Base-by-base conservation (phyloP, 2,888 invertebrate species). In the Nomada goodeniana region DNA sequence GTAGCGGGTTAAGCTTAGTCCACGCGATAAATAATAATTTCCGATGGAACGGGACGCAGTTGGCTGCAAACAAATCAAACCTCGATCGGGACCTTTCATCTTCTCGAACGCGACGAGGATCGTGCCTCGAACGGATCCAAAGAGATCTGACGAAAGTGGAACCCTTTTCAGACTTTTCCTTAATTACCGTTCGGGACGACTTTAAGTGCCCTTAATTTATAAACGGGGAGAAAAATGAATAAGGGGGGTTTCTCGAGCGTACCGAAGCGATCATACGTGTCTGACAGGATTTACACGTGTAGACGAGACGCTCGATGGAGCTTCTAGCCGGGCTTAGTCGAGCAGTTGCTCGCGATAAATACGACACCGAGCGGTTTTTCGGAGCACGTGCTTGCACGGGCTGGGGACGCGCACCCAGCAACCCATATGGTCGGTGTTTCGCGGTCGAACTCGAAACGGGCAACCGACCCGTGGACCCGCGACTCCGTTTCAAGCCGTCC, bases 71-170 rank as follows among this genome's bases (percentile, higher is more conserved):
- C 83, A 80, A 86, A 82, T 76, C 80, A 80, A 52, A 57, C 64
- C 15, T 26, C 55, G 42, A 72, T 80, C 71, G 76, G 36, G 57
- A 44, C 83, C 80, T 85, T 85, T 90, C 90, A 87, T 90, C 90
- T 87, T 77, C 55, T 72, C 89, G 89, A 91, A 92, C 89, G 90
- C 36, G 5, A 0, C 89, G 89, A 85, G 87, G 89, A 87, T 89
- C 92, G 92, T 91, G 92, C 90, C 90, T 86, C 84, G 77, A 23
- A 61, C 72, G 82, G 73, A 86, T 89, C 87, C 84, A 59, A 73
- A 72, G 82, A 89, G 91, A 91, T 92, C 88, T 86, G 20, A 73
- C 13, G 44, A 60, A 26, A 47, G 47, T 0, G 36, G 74, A 89
- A 89, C 89, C 88, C 88, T 83, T 88, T 88, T 74, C 23, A 57